These are phyloP conservation scores for Ametastegia equiseti DNA, from an alignment of 2,888 invertebrate genomes.

Conservation along the genomic window DNA sequence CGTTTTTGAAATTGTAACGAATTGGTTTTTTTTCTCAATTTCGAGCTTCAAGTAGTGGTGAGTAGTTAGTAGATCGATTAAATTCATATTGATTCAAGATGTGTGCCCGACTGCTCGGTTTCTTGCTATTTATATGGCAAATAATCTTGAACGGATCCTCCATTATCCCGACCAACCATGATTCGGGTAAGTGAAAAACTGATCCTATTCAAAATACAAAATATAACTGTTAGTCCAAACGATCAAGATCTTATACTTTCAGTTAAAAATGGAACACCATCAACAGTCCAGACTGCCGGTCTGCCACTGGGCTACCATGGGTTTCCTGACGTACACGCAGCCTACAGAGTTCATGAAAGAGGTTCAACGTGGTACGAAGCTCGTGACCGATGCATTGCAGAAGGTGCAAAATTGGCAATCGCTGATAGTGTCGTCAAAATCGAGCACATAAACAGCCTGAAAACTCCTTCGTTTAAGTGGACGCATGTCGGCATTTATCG, in stretches of 20 bases:
- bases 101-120: neutral
- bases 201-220: neutral
- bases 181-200: neutral
- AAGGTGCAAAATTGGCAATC: neutral
- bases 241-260: no score
- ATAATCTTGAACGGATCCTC: neutral
- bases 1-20: no score
- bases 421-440: neutral
- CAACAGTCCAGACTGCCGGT: no score
- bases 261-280: neutral
- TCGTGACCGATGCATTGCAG: neutral
- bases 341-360: neutral
- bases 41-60: no score
- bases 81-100: neutral
- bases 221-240: no score
- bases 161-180: neutral
- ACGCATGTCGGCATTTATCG: neutral
- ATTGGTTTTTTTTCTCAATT: no score
- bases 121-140: neutral
- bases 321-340: neutral
- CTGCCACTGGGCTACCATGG: neutral
- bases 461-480: neutral
- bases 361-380: neutral
- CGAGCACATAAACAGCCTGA: neutral
- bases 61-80: no score